Conservation (phyloP, 1,140 invertebrate species). For the Drosophila subobscura region DNA sequence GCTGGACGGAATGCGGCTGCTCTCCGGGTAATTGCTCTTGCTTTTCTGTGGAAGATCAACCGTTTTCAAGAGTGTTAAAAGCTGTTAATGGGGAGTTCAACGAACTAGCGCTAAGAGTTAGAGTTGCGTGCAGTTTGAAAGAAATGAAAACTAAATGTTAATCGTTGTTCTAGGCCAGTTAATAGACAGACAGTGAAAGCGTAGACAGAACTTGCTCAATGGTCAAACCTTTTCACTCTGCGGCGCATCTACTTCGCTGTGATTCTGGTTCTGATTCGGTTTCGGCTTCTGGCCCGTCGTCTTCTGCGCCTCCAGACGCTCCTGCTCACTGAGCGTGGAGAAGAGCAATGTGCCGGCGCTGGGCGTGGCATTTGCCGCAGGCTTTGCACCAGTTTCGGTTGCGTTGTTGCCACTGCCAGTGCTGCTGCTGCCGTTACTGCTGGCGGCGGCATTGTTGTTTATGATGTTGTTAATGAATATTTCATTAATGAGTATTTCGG, state of each 20-base stretch:
- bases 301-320: constrained; percentile 84
- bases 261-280: constrained; percentile 23
- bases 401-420: constrained; percentile 20
- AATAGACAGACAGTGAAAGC: constrained; percentile 57
- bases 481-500: constrained; percentile 83
- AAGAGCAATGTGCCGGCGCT: constrained; percentile 85
- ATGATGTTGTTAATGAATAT: constrained; percentile 83
- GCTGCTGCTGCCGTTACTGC: constrained; percentile 30
- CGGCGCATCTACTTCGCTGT: constrained; percentile 67
- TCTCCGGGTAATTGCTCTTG: constrained; percentile 82
- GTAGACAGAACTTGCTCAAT: constrained; percentile 33
- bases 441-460: constrained; percentile 70
- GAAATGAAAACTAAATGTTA: constrained; percentile 62
- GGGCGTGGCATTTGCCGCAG: constrained; percentile 69
- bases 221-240: constrained; percentile 72
- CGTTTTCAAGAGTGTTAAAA: constrained; percentile 15
- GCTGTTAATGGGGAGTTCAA: constrained; percentile 7
- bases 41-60: constrained; percentile 82
- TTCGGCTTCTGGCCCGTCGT: constrained; percentile 60
- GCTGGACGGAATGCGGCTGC: constrained; percentile 76
- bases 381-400: constrained; percentile 56
- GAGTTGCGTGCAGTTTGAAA: constrained; percentile 39
- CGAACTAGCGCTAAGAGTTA: constrained; percentile 23
- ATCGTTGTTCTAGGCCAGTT: constrained; percentile 47
- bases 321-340: constrained; percentile 85